phyloP scores from a whole-genome alignment of 2,888 invertebrate species.

The Troides oblongomaculatus region DNA sequence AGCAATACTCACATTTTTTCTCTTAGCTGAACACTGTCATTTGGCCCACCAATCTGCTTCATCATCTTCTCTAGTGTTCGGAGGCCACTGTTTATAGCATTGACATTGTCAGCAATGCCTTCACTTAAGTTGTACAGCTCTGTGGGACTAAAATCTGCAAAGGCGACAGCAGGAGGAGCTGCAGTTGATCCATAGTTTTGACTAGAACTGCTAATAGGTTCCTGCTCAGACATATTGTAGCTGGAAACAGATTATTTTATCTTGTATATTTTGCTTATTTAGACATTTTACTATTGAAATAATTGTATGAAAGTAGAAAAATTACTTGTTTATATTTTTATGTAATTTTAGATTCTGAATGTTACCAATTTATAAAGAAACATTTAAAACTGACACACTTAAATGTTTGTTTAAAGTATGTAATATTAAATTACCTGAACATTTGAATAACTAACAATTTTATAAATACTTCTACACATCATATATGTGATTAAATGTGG shows the following conservation, averaged over 20 bases:
- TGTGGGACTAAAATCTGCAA: slow-evolving; percentile 85
- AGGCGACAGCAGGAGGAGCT: slow-evolving; percentile 84
- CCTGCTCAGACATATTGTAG: slow-evolving; percentile 61
- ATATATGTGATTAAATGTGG: too few relatives aligned
- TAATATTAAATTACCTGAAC: too few relatives aligned
- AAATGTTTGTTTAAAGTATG: too few relatives aligned
- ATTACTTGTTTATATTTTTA: too few relatives aligned
- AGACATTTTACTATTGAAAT: too few relatives aligned
- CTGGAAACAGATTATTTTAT: slow-evolving; percentile 23
- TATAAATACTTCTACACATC: too few relatives aligned
- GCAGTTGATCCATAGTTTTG: slow-evolving; percentile 70
- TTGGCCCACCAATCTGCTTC: slow-evolving; percentile 86
- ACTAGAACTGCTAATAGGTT: slow-evolving; percentile 64
- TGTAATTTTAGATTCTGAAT: too few relatives aligned
- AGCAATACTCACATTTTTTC: slow-evolving; percentile 63
- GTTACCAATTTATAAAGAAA: too few relatives aligned
- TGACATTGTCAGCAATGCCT: slow-evolving; percentile 89
- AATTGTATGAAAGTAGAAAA: too few relatives aligned
- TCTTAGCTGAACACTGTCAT: slow-evolving; percentile 82
- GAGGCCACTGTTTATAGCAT: slow-evolving; percentile 87
- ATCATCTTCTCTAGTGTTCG: slow-evolving; percentile 85
- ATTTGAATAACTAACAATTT: too few relatives aligned
- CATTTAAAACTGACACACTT: too few relatives aligned
- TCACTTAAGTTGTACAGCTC: slow-evolving; percentile 90
- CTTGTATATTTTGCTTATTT: background rate